Conservation (phyloP, 2,113 vertebrate genomes). For the Polyodon spathula region DNA sequence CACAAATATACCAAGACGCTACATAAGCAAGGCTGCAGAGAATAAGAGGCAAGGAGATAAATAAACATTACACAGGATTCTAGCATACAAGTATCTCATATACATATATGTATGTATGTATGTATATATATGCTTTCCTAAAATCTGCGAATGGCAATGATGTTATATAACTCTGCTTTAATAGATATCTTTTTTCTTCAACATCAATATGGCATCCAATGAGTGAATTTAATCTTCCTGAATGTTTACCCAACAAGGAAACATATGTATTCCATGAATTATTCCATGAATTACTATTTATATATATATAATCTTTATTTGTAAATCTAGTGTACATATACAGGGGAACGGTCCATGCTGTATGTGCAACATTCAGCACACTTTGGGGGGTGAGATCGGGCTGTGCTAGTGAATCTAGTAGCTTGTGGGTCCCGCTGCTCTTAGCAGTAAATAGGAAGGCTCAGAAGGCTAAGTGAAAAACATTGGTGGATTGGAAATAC, state of each 20-base stretch:
- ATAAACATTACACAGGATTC: conserved; percentile 34
- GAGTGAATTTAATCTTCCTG: conserved; percentile 47
- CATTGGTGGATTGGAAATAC: too few relatives aligned
- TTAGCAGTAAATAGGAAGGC: conserved; percentile 7
- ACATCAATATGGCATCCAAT: conserved; percentile 67
- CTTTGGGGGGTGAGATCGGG: conserved; percentile 14
- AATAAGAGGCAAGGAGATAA: conserved; percentile 31
- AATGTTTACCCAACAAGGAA: conserved; percentile 36
- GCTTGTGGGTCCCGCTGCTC: conserved; percentile 13
- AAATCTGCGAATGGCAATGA: conserved; percentile 63
- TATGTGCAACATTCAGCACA: conserved; percentile 21
- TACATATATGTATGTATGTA: conserved; percentile 44
- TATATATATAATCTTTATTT: conserved; percentile 20
- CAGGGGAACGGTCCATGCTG: conserved; percentile 24
- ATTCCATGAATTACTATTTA: too few relatives aligned
- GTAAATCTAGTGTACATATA: conserved; percentile 29
- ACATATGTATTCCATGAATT: conserved; percentile 18
- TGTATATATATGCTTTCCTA: conserved; percentile 45
- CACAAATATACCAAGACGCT: conserved; percentile 39
- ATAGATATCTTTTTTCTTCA: conserved; percentile 27
- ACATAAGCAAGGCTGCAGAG: conserved; percentile 51
- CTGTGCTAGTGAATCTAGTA: conserved; percentile 12
- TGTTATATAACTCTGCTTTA: conserved; percentile 39
- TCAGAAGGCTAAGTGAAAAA: too few relatives aligned
- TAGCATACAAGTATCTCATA: conserved; percentile 32